Evolutionary conservation across 2,797 vertebrate species (phyloP), one percentile per base, ranked within the genome.

Genomic region (Melanotaenia trifasciata): DNA sequence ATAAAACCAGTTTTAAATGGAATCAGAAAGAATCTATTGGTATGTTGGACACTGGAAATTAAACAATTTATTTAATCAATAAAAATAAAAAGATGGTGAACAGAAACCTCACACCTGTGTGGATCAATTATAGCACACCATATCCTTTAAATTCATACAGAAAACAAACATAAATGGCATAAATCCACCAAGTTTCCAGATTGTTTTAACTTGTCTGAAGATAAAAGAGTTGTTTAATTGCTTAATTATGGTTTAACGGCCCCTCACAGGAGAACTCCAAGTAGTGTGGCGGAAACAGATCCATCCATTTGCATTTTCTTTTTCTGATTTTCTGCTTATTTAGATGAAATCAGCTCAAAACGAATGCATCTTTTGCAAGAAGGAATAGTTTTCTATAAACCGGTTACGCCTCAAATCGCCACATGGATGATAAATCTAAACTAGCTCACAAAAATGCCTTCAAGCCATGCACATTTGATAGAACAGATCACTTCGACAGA

Each of bases 371-470:
- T 62, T 40, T 30, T 33, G 32, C 33, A 20, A 65, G 24, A 30
- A 69, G 36, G 7, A 58, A 58, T 1, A 33, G 50, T 57, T 59
- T 32, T 67, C 63, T 18, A 33, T 38, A 53, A 70, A 81, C 71
- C 35, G 64, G 60, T 40, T 67, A 30, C 33, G 73, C 57, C 67
- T 69, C 70, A 74, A 22, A 69, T 38, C 62, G 67, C 65, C 70
- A 50, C 62, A 67, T 45, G 38, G 64, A 63, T 70, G 58, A 74
- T 40, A 56, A 40, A 43, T 62, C 2, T 13, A 32, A 51, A n/a
- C 63, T 10, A 50, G 10, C 64, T 22, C 58, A 30, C 58, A 70
- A 32, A 76, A 73, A 70, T 5, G 53, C 28, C 76, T 71, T 53
- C 6, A 38, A 67, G 54, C 61, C 9, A 6, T 20, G 13, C 28